These are phyloP conservation scores for Nematopogon swammerdamellus DNA, from an alignment of 2,888 invertebrate species.

Conservation along the genomic window DNA sequence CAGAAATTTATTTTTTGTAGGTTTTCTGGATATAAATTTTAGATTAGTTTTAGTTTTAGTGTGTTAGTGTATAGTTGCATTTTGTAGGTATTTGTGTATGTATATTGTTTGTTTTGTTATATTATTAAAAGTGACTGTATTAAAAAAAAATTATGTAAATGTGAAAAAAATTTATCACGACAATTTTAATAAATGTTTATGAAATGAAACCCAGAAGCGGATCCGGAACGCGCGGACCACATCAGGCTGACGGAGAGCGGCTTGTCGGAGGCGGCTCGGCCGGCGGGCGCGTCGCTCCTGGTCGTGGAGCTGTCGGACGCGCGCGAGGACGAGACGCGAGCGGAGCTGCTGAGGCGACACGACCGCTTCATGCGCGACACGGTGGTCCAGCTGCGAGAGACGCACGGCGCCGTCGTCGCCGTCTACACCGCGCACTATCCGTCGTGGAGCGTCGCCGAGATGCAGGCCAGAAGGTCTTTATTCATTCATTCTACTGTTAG, in stretches of 20 bases:
- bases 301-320: constrained; percentile 59
- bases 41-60: too few species aligned
- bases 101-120: too few species aligned
- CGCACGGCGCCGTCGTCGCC: constrained; percentile 45
- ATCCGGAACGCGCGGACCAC: constrained; percentile 28
- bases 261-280: constrained; percentile 27
- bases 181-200: too few species aligned
- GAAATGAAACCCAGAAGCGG: too few species aligned
- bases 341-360: constrained; percentile 56
- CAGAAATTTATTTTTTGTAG: too few species aligned
- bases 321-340: constrained; percentile 48
- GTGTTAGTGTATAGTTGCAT: too few species aligned
- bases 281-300: constrained; percentile 33
- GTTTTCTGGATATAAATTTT: too few species aligned
- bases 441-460: constrained; percentile 36
- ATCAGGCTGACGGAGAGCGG: constrained; percentile 37
- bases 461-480: constrained; percentile 20
- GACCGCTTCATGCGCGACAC: constrained; percentile 57
- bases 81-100: too few species aligned
- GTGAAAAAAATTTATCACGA: too few species aligned
- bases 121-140: too few species aligned
- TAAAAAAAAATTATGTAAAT: too few species aligned
- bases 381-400: constrained; percentile 39
- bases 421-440: constrained; percentile 57
- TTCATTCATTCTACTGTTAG: too few species aligned